A percentile compares a stretch with the other conserved stretches of the same genome.
Conservation (phyloP, 2,888 invertebrate species). For the Poecilobothrus nobilitatus region DNA sequence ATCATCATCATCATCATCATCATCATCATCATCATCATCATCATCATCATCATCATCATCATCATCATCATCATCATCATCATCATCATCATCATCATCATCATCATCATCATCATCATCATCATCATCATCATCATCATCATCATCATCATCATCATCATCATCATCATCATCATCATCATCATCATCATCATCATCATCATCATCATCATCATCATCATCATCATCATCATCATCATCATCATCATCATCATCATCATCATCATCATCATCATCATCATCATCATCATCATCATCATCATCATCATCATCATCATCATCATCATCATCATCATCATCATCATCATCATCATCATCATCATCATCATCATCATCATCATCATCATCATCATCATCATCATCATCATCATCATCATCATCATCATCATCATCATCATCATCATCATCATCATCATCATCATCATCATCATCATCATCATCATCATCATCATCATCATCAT, state of each 20-base stretch:
- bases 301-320: constrained; percentile 6
- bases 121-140: constrained; percentile 6
- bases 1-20: constrained; percentile 6
- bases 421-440: constrained; percentile 6
- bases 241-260: constrained; percentile 7
- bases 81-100: constrained; percentile 6
- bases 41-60: constrained; percentile 6
- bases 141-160: constrained; percentile 6
- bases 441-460: constrained; percentile 6
- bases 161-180: constrained; percentile 6
- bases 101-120: constrained; percentile 6
- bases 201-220: constrained; percentile 6
- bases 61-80: constrained; percentile 6
- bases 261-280: constrained; percentile 6
- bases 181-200: constrained; percentile 6
- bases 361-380: constrained; percentile 6
- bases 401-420: constrained; percentile 6
- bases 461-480: constrained; percentile 6
- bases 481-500: too few species aligned
- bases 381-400: constrained; percentile 6
- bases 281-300: constrained; percentile 6
- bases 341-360: constrained; percentile 6
- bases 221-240: constrained; percentile 6
- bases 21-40: constrained; percentile 6
- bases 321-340: constrained; percentile 6